Base-by-base conservation (phyloP, 2,888 invertebrate genomes). In the Chaetogeoica ovagalla region DNA sequence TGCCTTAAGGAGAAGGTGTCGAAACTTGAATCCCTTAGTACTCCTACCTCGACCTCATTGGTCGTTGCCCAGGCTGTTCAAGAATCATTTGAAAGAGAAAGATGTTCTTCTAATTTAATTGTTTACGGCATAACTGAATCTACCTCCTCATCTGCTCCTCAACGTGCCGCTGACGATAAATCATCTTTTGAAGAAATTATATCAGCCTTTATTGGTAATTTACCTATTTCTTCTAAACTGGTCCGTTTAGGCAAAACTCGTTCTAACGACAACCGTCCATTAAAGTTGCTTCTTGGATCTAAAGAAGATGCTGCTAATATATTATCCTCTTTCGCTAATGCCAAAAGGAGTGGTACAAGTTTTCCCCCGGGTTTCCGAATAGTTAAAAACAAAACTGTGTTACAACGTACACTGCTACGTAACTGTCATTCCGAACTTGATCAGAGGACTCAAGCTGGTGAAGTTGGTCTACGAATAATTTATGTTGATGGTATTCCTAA, bases 221-320 rank as follows among this genome's bases (percentile, higher is more conserved):
- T 21, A 21, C n/a, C 59, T n/a, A 3, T 21, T 59, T 59, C 21
- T 59, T 59, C n/a, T 21, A 59, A 59, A 59, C 59, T 59, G 21
- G 6, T 59, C 21, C n/a, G 59, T 21, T 21, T 21, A n/a, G 59
- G 21, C 21, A 59, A 59, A 59, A 9, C 11, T 59, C n/a, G 21
- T n/a, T 21, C 59, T 5, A 7, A 59, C n/a, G 21, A 68, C 43
- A 39, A 19, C 21, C 43, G 43, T 43, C 66, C 43, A 8, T 43
- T n/a, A 9, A 66, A 66, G 21, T 11, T 66, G 15, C 19, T 70
- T 70, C 13, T 70, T 70, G 70, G n/a, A n/a, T 70, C 55, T 70
- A 70, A 70, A 70, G 57, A 70, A 57, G 9, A 11, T 11, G 70
- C 57, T 37, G 21, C 70, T 57, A 70, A 57, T 3, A 5, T 70